Evolutionary conservation across 2,797 vertebrate species (phyloP).

Genomic region (Okamejei kenojei): DNA sequence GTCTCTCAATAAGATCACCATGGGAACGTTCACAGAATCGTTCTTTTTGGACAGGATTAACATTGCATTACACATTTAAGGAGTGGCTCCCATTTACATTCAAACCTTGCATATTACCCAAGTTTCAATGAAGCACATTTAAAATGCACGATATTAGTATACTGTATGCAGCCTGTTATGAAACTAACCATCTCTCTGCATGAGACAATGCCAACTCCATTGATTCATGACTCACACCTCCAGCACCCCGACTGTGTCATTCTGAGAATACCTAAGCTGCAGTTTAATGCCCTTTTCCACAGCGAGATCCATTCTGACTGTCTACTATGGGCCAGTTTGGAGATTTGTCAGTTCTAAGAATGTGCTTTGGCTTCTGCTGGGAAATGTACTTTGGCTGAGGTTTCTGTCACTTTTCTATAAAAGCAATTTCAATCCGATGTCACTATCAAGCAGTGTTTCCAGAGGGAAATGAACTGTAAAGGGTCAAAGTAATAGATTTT

Average conservation of each 20-base stretch:
- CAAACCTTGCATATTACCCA: neutral
- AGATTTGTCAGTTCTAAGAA: slow-evolving; percentile 5
- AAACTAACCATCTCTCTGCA: neutral
- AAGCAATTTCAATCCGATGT: neutral
- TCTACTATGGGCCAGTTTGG: neutral
- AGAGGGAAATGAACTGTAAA: neutral
- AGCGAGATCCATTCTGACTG: neutral
- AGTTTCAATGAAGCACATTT: neutral
- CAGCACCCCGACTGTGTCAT: neutral
- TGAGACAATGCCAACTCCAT: neutral
- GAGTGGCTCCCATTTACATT: neutral
- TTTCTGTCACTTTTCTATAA: slow-evolving; percentile 4
- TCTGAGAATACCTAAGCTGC: neutral
- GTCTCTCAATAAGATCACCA: neutral
- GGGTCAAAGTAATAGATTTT: neutral
- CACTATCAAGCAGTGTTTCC: neutral
- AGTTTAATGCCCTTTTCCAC: neutral
- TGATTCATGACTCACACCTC: neutral
- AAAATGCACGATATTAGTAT: neutral
- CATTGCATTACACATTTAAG: neutral
- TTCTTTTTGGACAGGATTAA: neutral
- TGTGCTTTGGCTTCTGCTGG: neutral
- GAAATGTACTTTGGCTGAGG: neutral
- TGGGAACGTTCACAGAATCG: neutral
- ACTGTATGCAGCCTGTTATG: no score